These are phyloP conservation scores for Melanotaenia parkinsoni DNA, from an alignment of 2,797 vertebrate species.

Conservation along the genomic window DNA sequence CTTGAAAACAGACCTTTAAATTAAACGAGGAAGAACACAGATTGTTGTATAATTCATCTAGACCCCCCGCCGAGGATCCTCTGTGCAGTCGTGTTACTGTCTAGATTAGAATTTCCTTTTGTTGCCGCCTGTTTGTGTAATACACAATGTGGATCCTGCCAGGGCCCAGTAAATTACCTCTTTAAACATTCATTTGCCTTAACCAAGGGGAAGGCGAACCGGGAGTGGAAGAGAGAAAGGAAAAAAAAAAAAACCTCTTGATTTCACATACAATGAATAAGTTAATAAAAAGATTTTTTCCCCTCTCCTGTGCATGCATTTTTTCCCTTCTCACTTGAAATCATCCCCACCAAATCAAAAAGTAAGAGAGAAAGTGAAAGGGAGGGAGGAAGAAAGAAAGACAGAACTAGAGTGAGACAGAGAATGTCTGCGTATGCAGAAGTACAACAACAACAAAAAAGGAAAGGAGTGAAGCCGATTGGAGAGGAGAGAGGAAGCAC, in stretches of 20 bases:
- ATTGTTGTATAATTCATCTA: constrained; percentile 87
- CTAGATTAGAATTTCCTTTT: constrained; percentile 87
- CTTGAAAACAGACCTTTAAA: constrained; percentile 86
- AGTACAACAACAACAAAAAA: constrained; percentile 83
- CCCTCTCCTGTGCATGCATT: constrained; percentile 68
- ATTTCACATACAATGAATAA: constrained; percentile 89
- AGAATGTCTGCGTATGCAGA: constrained; percentile 82
- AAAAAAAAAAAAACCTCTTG: constrained; percentile 76
- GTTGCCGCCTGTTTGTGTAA: constrained; percentile 84
- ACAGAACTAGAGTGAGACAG: constrained; percentile 70
- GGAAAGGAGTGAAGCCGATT: constrained; percentile 65
- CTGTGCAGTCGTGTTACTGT: constrained; percentile 78
- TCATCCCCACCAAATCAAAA: constrained; percentile 81
- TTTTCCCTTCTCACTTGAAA: constrained; percentile 70
- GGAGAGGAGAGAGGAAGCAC: constrained; percentile 48
- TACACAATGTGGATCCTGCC: constrained; percentile 84
- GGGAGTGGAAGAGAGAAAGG: constrained; percentile 41
- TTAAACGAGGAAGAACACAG: constrained; percentile 84
- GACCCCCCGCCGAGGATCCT: constrained; percentile 81
- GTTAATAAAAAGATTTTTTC: constrained; percentile 84
- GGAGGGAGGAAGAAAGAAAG: constrained; percentile 61
- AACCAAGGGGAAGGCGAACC: constrained; percentile 77
- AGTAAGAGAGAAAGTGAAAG: constrained; percentile 61
- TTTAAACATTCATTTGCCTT: constrained; percentile 88
- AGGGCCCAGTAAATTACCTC: constrained; percentile 85